Evolutionary conservation across 2,113 vertebrate species (phyloP).

Genomic region (Alosa alosa): DNA sequence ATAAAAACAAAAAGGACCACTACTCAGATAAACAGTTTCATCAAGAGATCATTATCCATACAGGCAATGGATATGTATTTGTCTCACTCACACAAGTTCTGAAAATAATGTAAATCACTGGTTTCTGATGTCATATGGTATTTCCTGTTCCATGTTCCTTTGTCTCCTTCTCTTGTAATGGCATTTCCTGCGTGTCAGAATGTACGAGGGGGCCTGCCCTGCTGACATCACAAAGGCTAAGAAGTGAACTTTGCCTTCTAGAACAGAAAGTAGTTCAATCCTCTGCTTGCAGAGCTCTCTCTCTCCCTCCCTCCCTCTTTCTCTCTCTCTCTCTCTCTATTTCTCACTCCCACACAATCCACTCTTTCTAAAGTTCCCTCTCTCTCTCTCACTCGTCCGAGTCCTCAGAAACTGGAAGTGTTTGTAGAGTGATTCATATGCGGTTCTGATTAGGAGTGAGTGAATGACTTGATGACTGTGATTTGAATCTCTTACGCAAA

Average conservation of each 20-base stretch:
- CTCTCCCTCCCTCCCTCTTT: neutral
- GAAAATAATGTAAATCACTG: neutral
- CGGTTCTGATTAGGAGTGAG: conserved; percentile 40
- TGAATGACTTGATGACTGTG: conserved; percentile 42
- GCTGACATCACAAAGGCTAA: conserved; percentile 42
- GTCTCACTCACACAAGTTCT: neutral
- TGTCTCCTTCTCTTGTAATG: conserved; percentile 13
- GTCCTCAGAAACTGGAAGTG: conserved; percentile 58
- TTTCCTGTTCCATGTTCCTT: neutral
- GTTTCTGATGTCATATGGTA: neutral
- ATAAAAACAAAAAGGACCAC: neutral
- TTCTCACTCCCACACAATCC: conserved; percentile 20
- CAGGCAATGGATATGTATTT: neutral
- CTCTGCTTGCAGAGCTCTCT: neutral
- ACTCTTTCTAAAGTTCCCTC: neutral
- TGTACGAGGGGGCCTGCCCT: conserved; percentile 19
- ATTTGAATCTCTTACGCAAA: conserved; percentile 29
- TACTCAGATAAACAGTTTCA: neutral
- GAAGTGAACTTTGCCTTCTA: conserved; percentile 43
- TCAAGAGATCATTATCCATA: neutral
- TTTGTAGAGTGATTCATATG: conserved; percentile 55
- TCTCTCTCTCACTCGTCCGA: conserved; percentile 21
- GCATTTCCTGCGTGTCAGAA: conserved; percentile 21
- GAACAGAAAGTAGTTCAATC: conserved; percentile 36
- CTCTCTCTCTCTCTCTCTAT: conserved; percentile 24